Base-by-base conservation (phyloP, 2,888 invertebrate species). In the Acleris cristana region DNA sequence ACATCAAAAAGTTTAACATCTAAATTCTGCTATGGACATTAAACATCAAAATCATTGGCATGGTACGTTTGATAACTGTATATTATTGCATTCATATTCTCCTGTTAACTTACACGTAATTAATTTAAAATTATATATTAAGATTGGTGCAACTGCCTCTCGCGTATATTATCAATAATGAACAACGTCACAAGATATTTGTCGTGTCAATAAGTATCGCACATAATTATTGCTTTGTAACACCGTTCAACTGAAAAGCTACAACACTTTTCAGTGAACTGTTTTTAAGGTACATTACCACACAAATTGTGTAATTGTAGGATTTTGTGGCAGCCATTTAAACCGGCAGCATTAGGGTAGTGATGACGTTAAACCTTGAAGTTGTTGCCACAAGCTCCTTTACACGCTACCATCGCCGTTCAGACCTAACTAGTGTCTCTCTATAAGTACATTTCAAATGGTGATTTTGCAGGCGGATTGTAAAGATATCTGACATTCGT, bases 1-100 rank as follows among this genome's bases (percentile, higher is more conserved):
- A 75, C 78, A 80, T 88, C 81, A 88, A 88, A 84, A 86, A 80
- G 73, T 81, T 83, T 80, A 77, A 79, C 72, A 79, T 72, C 79
- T 81, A 83, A 79, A 78, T 72, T 73, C 72, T 74, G 79, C 75
- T 77, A 79, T 78, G 80, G 82, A 80, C 76, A 74, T 73, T 72
- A 70, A 73, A 73, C 72, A 72, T 75, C 69, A 72, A 76, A 74
- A 74, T 79, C 76, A 80, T 81, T 82, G 79, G 80, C 78, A 75
- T 81, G 72, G 70, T 72, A 53, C 34, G 60, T 65, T 69, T 72
- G 70, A 69, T 71, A 73, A 72, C 69, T 74, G 75, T 72, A 68
- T 64, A 69, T 65, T 63, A 63, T 54, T 69, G 67, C 59, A 67
- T 63, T 57, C n/a, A 34, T 62, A 44, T 61, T 62, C 40, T 52